phyloP scores from a whole-genome alignment of 2,113 vertebrate species.

The Sander vitreus region DNA sequence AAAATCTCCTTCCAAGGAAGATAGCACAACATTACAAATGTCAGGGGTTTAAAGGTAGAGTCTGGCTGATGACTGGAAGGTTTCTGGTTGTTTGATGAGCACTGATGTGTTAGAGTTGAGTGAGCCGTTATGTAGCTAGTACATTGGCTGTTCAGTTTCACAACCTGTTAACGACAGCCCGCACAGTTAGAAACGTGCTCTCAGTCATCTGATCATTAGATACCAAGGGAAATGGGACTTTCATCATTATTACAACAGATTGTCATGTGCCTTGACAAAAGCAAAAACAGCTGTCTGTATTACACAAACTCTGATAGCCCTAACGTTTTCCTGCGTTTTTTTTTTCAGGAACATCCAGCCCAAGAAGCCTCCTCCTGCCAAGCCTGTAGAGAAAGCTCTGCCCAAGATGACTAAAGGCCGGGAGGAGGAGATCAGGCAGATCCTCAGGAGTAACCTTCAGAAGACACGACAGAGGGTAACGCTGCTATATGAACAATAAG shows the following conservation, averaged over 20 bases:
- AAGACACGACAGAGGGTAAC: conserved; percentile 95
- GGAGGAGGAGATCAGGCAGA: conserved; percentile 97
- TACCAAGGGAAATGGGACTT: neutral
- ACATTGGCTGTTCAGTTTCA: neutral
- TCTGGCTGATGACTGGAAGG: too few relatives aligned
- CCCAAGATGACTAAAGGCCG: conserved; percentile 91
- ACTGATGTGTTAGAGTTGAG: neutral
- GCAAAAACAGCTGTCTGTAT: neutral
- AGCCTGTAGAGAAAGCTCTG: conserved; percentile 82
- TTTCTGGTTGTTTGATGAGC: neutral
- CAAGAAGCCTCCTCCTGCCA: conserved; percentile 80
- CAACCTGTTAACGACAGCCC: neutral
- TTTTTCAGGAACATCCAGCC: conserved; percentile 92
- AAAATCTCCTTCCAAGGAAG: too few relatives aligned
- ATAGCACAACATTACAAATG: too few relatives aligned
- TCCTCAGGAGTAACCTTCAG: conserved; percentile 94
- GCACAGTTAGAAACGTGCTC: neutral
- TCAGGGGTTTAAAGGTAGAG: too few relatives aligned
- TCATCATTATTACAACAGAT: neutral
- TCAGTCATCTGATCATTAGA: neutral
- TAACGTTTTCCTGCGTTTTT: neutral
- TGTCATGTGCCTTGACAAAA: neutral
- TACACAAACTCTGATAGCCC: neutral
- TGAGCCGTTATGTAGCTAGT: neutral
- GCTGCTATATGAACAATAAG: neutral